These are phyloP conservation scores for Henricia sp. DNA, from an alignment of 53 echinoderm and acorn worm species.

Conservation along the genomic window DNA sequence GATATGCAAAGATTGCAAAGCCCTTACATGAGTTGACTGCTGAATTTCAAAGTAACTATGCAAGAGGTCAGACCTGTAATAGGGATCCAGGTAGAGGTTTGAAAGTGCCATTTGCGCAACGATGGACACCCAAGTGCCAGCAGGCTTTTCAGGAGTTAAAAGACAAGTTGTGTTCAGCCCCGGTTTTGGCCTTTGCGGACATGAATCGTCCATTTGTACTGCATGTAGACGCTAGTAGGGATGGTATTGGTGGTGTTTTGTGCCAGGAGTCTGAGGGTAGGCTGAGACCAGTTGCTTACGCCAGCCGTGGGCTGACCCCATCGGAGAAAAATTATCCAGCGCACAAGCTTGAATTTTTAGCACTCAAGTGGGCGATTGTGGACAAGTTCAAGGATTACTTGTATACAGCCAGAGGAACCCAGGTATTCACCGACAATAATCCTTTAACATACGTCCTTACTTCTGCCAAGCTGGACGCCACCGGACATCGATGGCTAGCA, in stretches of 20 bases:
- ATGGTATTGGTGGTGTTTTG: conserved; percentile 70
- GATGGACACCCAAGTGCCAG: conserved; percentile 63
- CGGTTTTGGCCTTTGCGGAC: conserved; percentile 73
- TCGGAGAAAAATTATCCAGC: conserved; percentile 66
- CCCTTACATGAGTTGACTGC: conserved; percentile 46
- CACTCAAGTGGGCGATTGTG: conserved; percentile 57
- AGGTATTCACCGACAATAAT: conserved; percentile 63
- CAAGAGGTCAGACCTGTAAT: background rate
- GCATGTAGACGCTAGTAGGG: conserved; percentile 65
- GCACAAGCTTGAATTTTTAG: conserved; percentile 67
- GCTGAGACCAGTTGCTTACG: conserved; percentile 69
- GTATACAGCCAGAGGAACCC: conserved; percentile 32
- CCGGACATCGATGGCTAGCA: conserved; percentile 72
- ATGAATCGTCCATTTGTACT: conserved; percentile 58
- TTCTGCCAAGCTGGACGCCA: conserved; percentile 57
- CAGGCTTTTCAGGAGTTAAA: conserved; percentile 55
- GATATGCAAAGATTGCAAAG: conserved; percentile 31
- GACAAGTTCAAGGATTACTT: conserved; percentile 64
- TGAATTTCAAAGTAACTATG: background rate
- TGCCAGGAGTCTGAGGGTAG: conserved; percentile 61
- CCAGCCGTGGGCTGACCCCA: conserved; percentile 63
- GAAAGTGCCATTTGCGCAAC: conserved; percentile 22
- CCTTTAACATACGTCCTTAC: conserved; percentile 58
- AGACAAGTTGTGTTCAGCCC: conserved; percentile 32
- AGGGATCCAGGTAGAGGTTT: background rate